Evolutionary conservation across 2,797 vertebrate species (phyloP).

Genomic region (Eleutherodactylus coqui): DNA sequence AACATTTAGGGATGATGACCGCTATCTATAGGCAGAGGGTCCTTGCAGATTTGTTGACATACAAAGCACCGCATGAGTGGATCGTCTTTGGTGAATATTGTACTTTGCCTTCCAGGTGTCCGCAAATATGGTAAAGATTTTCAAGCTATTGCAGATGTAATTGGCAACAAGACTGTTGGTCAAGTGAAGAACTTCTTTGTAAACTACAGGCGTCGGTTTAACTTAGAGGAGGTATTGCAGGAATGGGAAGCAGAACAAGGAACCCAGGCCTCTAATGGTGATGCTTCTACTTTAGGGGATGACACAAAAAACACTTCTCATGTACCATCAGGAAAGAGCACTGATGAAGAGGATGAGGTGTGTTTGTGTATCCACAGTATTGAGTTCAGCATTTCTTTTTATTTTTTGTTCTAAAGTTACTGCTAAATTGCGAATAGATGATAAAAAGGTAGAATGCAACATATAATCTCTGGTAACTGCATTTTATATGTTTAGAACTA

Average conservation of each 20-base stretch:
- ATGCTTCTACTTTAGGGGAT: slow-evolving; percentile 89
- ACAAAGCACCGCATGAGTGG: slow-evolving; percentile 69
- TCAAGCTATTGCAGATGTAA: slow-evolving; percentile 99
- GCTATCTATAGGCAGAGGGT: neutral
- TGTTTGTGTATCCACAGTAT: slow-evolving; percentile 81
- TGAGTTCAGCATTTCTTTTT: slow-evolving; percentile 70
- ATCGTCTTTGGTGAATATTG: slow-evolving; percentile 83
- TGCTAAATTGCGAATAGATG: slow-evolving; percentile 23
- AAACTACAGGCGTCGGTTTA: slow-evolving; percentile 98
- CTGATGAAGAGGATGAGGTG: slow-evolving; percentile 95
- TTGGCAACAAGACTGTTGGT: slow-evolving; percentile 98
- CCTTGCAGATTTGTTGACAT: slow-evolving; percentile 51
- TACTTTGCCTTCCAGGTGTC: slow-evolving; percentile 91
- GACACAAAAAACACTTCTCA: slow-evolving; percentile 93
- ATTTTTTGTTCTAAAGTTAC: slow-evolving; percentile 18
- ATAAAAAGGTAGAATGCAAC: slow-evolving; percentile 38
- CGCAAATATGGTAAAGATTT: slow-evolving; percentile 99
- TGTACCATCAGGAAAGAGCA: slow-evolving; percentile 94
- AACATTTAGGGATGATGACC: neutral
- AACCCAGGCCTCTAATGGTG: slow-evolving; percentile 89
- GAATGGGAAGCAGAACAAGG: slow-evolving; percentile 99
- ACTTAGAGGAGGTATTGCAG: slow-evolving; percentile 99
- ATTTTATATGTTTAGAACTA: slow-evolving; percentile 8
- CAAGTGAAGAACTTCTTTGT: slow-evolving; percentile 99
- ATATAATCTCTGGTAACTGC: slow-evolving; percentile 6